phyloP scores from a whole-genome alignment of 2,113 vertebrate species.

The Gracilinanus agilis region DNA sequence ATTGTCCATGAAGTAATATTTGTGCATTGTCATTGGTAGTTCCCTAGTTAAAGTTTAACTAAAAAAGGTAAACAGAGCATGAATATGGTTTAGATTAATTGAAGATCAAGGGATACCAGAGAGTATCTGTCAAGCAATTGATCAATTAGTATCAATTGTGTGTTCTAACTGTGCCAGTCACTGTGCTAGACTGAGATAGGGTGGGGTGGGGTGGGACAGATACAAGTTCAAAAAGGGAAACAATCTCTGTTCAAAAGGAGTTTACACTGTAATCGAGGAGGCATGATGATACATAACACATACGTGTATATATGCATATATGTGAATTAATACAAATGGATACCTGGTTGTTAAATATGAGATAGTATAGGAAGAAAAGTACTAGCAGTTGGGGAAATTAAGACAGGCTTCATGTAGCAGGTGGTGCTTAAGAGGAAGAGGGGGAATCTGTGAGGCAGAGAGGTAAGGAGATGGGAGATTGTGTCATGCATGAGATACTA shows the following conservation, averaged over 20 bases:
- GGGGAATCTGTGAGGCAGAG: neutral
- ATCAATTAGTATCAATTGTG: neutral
- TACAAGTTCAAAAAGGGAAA: neutral
- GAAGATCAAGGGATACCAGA: neutral
- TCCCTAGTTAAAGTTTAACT: neutral
- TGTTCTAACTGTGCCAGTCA: neutral
- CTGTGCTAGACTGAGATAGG: too few relatives aligned
- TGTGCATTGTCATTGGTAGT: neutral
- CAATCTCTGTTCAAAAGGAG: neutral
- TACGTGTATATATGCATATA: neutral
- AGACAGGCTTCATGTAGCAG: neutral
- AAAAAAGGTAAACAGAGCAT: neutral
- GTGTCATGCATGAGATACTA: neutral
- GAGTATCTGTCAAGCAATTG: neutral
- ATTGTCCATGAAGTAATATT: neutral
- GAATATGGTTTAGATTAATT: neutral
- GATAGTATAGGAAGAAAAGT: neutral
- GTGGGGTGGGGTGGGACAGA: neutral
- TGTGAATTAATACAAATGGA: neutral
- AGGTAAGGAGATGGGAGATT: neutral
- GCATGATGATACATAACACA: neutral
- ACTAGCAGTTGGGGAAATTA: neutral
- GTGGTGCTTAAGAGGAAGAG: neutral
- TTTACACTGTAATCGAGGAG: neutral
- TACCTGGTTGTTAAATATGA: neutral